A percentile compares a stretch with the other conserved stretches of the same genome.
Evolutionary conservation across 1,140 invertebrate genomes (phyloP).

Genomic region (Pristionchus pacificus): DNA sequence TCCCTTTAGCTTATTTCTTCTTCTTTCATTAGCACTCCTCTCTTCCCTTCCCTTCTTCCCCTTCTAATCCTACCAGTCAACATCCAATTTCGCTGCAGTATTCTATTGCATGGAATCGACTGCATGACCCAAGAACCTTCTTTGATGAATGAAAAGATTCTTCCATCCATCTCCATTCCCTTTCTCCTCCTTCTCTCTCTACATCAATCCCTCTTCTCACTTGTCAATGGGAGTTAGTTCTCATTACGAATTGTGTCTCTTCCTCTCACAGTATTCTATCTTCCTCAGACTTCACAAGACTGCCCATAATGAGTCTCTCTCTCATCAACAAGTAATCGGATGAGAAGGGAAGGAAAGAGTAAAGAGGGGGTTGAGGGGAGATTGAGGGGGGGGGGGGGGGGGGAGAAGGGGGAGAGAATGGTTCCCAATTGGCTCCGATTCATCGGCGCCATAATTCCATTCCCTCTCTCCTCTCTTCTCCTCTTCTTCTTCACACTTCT

Average conservation of each 20-base stretch:
- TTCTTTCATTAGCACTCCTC: background rate
- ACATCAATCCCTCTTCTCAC: too few species aligned
- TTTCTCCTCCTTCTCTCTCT: too few species aligned
- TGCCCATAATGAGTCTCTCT: slow-evolving; percentile 2
- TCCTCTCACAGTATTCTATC: background rate
- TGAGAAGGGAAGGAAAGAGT: slow-evolving; percentile 2
- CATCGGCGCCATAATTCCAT: slow-evolving; percentile 11
- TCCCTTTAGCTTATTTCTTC: background rate
- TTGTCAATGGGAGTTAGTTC: too few species aligned
- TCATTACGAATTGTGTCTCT: too few species aligned
- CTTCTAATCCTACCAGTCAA: too few species aligned
- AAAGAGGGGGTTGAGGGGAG: slow-evolving; percentile 5
- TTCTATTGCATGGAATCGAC: too few species aligned
- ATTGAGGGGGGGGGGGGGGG: slow-evolving; percentile 6
- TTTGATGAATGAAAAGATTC: too few species aligned
- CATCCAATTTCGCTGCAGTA: too few species aligned
- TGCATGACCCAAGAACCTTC: too few species aligned
- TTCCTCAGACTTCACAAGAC: background rate
- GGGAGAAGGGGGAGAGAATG: background rate
- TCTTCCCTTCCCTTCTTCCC: too few species aligned
- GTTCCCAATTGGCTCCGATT: slow-evolving; percentile 15
- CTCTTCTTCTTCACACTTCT: slow-evolving; percentile 1
- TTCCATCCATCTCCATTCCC: too few species aligned
- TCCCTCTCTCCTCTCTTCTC: slow-evolving; percentile 10
- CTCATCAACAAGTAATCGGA: slow-evolving; percentile 1